phyloP scores from a whole-genome alignment of 37 sponge, comb jelly and placozoan species.

The Axinella damicornis region DNA sequence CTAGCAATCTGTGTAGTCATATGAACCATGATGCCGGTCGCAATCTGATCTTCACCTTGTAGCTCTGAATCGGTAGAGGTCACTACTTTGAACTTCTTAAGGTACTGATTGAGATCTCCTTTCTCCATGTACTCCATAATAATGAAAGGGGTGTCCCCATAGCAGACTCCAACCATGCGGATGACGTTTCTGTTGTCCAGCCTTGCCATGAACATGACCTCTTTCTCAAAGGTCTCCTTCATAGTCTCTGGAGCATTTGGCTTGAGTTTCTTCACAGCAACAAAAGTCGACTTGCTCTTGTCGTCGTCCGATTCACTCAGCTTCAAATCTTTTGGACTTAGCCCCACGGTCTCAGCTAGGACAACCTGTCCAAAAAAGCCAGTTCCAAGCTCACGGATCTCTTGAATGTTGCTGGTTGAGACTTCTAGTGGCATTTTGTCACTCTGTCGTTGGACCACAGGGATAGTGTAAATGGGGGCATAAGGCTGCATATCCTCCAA shows the following conservation, averaged over 20 bases:
- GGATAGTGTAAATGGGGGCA: slow-evolving; percentile 43
- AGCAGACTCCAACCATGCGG: slow-evolving; percentile 62
- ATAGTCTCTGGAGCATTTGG: not conserved
- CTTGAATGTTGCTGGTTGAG: slow-evolving; percentile 16
- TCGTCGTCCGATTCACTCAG: slow-evolving; percentile 36
- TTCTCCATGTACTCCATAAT: slow-evolving; percentile 81
- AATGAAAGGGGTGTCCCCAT: slow-evolving; percentile 38
- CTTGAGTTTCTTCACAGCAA: slow-evolving; percentile 69
- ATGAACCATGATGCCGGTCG: slow-evolving; percentile 32
- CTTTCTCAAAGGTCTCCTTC: slow-evolving; percentile 59
- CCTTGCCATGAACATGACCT: slow-evolving; percentile 66
- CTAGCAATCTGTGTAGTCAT: slow-evolving; percentile 64
- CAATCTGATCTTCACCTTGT: not conserved
- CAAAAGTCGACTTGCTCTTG: slow-evolving; percentile 27
- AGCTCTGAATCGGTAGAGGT: not conserved
- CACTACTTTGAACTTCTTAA: slow-evolving; percentile 36
- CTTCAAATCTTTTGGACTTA: slow-evolving; percentile 56
- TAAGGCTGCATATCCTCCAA: slow-evolving; percentile 10
- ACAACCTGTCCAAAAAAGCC: slow-evolving; percentile 75
- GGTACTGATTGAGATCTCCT: slow-evolving; percentile 74
- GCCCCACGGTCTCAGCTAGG: slow-evolving; percentile 47
- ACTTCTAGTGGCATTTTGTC: slow-evolving; percentile 17
- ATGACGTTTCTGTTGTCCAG: slow-evolving; percentile 67
- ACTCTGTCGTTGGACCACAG: not conserved
- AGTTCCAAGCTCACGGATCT: slow-evolving; percentile 46